phyloP scores from a whole-genome alignment of 2,888 invertebrate species.

The Nebria salina region DNA sequence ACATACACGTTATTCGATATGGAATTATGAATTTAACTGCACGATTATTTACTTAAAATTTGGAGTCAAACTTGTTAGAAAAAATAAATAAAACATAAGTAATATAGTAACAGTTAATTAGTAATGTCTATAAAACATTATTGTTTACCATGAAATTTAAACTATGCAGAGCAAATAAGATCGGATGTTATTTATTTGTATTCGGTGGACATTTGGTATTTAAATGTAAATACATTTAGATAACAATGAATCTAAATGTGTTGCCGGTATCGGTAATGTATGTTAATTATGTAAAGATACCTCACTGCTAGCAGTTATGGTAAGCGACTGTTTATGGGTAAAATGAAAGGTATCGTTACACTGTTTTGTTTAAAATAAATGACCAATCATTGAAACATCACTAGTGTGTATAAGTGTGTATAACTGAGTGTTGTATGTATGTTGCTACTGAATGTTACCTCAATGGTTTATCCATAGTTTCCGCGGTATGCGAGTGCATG shows the following conservation, averaged over 20 bases:
- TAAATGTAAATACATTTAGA: too few relatives aligned
- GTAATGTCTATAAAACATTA: too few relatives aligned
- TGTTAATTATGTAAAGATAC: not conserved
- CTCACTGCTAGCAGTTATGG: not conserved
- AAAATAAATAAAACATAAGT: too few relatives aligned
- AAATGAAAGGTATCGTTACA: not conserved
- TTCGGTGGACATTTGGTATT: too few relatives aligned
- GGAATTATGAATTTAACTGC: too few relatives aligned
- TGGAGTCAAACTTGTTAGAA: too few relatives aligned
- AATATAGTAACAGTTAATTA: too few relatives aligned
- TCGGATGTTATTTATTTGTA: too few relatives aligned
- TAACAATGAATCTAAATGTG: not conserved
- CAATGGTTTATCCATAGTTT: conserved; percentile 38
- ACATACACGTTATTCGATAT: too few relatives aligned
- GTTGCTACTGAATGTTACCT: conserved; percentile 36
- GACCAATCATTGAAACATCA: not conserved
- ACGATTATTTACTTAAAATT: too few relatives aligned
- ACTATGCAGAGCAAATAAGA: too few relatives aligned
- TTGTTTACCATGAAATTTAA: too few relatives aligned
- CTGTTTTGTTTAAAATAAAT: not conserved
- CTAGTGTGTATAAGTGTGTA: conserved; percentile 19
- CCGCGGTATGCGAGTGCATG: conserved; percentile 47
- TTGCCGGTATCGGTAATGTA: not conserved
- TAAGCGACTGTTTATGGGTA: not conserved
- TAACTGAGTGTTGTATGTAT: conserved; percentile 15